Evolutionary conservation across 2,797 vertebrate species (phyloP), one percentile per base, ranked within the genome.

Genomic region (Ctenosaura bakeri): DNA sequence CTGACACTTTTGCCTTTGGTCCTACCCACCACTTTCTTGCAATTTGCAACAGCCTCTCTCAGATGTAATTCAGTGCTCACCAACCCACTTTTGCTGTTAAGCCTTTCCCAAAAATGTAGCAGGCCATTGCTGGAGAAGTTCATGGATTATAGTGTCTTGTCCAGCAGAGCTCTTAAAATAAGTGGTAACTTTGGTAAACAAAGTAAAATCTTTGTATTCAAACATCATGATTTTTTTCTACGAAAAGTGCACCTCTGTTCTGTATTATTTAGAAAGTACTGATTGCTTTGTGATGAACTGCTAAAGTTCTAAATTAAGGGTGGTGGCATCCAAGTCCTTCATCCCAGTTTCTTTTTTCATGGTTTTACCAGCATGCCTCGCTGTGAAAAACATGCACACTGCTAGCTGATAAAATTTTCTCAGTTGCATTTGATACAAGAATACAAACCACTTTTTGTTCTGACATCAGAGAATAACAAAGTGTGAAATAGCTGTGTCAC

Each of bases 381-480:
- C 22, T 59, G 22, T 73, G 35, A 86, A 38, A 18, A 76, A 59
- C 14, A 16, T 56, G 32, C 32, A 35, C 22, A 42, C 50, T 71
- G 29, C n/a, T 76, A 76, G 54, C n/a, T 56, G 84, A 9, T 13
- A 54, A 54, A n/a, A 62, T 26, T 29, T 86, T 86, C 52, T 26
- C 26, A 35, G 10, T 73, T 87, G 16, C 8, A 62, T 22, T 35
- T 73, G 35, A 74, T 8, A 38, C 18, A n/a, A 86, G 24, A 66
- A 87, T 42, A 2, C 20, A 80, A 80, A 29, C 12, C 9, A 24
- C 2, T 52, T 87, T 69, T 78, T 76, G 56, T 32, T 52, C 46
- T 88, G 62, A 35, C 56, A 78, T 78, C 16, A 78, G 42, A 50
- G 5, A 50, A 35, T 10, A 38, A 80, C 50, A 88, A 42, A 94